Percentiles rank a stretch among this genome's conserved stretches.
These are phyloP conservation scores for Athrips mouffetella DNA, from an alignment of 2,888 invertebrate species.

Conservation along the genomic window DNA sequence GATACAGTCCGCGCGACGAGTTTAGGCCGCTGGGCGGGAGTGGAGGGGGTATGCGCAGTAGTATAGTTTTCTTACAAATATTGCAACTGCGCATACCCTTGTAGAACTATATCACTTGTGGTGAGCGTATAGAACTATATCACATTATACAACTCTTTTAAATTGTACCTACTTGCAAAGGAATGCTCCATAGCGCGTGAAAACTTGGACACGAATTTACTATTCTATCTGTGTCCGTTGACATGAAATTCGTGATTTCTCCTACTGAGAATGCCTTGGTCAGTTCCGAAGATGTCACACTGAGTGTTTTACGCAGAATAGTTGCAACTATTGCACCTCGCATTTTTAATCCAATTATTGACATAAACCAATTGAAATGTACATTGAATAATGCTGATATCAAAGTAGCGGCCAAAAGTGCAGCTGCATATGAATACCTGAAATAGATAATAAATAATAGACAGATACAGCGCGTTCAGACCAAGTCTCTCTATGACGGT, in stretches of 20 bases:
- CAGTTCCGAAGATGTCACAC: constrained; percentile 67
- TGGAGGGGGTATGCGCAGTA: too few species aligned
- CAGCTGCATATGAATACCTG: constrained; percentile 66
- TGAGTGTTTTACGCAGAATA: constrained; percentile 77
- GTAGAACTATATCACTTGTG: too few species aligned
- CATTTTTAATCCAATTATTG: constrained; percentile 90
- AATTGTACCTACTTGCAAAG: constrained; percentile 84
- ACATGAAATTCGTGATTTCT: constrained; percentile 97
- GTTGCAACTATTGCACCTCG: constrained; percentile 90
- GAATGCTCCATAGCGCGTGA: constrained; percentile 98
- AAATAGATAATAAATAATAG: too few species aligned
- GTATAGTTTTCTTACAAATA: too few species aligned
- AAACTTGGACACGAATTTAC: constrained; percentile 97
- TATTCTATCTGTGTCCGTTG: constrained; percentile 96
- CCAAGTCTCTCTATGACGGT: too few species aligned
- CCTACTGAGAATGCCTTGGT: constrained; percentile 81
- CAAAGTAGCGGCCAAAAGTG: constrained; percentile 70
- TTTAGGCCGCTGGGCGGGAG: too few species aligned
- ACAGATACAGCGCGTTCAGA: too few species aligned
- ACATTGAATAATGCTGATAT: constrained; percentile 84
- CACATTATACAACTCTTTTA: too few species aligned
- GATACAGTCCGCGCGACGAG: too few species aligned
- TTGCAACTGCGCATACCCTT: too few species aligned
- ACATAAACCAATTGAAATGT: constrained; percentile 94
- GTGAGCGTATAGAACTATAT: background rate